Evolutionary conservation across 2,888 invertebrate genomes (phyloP).

Genomic region (Tetheella fluctuosa): DNA sequence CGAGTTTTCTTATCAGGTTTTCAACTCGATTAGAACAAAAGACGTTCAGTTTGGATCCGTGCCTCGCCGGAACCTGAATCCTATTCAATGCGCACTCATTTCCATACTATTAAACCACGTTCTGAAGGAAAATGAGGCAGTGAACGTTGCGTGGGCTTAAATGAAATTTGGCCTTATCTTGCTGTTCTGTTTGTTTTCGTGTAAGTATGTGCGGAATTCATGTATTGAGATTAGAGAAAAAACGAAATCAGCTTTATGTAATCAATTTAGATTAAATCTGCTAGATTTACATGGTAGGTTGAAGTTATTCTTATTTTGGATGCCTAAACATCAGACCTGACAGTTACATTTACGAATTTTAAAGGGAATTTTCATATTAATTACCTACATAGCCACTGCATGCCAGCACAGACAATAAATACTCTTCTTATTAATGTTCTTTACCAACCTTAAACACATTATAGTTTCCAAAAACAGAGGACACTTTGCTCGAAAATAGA

Average conservation of each 20-base stretch:
- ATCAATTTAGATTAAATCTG: neutral
- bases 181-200: conserved; percentile 20
- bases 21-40: conserved; percentile 66
- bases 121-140: conserved; percentile 18
- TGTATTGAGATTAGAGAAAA: conserved; percentile 9
- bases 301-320: neutral
- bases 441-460: neutral
- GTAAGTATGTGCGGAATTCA: conserved; percentile 10
- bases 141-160: conserved; percentile 16
- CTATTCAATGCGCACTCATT: conserved; percentile 54
- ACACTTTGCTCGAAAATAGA: conserved; percentile 17
- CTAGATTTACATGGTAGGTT: neutral
- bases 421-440: too few species aligned
- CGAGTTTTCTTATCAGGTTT: conserved; percentile 54
- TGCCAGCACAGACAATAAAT: too few species aligned
- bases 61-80: conserved; percentile 33
- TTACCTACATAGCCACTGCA: too few species aligned
- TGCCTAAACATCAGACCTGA: neutral
- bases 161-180: conserved; percentile 27
- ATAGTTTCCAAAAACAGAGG: neutral
- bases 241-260: neutral
- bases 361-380: too few species aligned
- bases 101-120: conserved; percentile 52
- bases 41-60: conserved; percentile 30
- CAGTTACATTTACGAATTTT: too few species aligned